Percentiles rank a stretch among this genome's conserved stretches.
These are phyloP conservation scores for Actinia equina DNA, from an alignment of 64 coral and sea anemone genomes.

Conservation along the genomic window DNA sequence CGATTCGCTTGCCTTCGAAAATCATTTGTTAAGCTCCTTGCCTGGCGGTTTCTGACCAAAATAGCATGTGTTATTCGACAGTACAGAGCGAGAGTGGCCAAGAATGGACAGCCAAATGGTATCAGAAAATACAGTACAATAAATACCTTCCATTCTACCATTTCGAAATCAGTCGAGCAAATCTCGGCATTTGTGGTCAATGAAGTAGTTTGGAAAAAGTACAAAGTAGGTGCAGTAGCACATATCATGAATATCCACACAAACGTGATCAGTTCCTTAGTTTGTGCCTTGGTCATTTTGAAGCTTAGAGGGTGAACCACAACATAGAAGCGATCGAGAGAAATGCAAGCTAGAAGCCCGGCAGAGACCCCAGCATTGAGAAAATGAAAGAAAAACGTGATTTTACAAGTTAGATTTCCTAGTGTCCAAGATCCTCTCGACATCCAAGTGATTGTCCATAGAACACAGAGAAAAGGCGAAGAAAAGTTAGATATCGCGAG, in stretches of 20 bases:
- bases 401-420: conserved; percentile 75
- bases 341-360: conserved; percentile 84
- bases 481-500: conserved; percentile 77
- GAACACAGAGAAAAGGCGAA: conserved; percentile 60
- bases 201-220: conserved; percentile 65
- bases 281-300: conserved; percentile 94
- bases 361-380: conserved; percentile 76
- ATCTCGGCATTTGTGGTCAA: not conserved
- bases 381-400: conserved; percentile 80
- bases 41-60: conserved; percentile 52
- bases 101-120: conserved; percentile 54
- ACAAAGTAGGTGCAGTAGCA: conserved; percentile 64
- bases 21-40: conserved; percentile 60
- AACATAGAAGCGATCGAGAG: conserved; percentile 90
- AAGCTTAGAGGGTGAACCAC: conserved; percentile 91
- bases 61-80: conserved; percentile 60
- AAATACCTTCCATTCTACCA: conserved; percentile 74
- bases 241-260: conserved; percentile 90
- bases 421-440: conserved; percentile 71
- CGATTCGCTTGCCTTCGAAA: conserved; percentile 57
- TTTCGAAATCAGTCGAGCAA: conserved; percentile 54
- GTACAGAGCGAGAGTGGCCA: conserved; percentile 68
- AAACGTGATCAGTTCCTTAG: conserved; percentile 79
- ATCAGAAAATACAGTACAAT: conserved; percentile 75
- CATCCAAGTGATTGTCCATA: conserved; percentile 68